Evolutionary conservation across 2,888 invertebrate genomes (phyloP).

Genomic region (Ennomos fuscantarius): DNA sequence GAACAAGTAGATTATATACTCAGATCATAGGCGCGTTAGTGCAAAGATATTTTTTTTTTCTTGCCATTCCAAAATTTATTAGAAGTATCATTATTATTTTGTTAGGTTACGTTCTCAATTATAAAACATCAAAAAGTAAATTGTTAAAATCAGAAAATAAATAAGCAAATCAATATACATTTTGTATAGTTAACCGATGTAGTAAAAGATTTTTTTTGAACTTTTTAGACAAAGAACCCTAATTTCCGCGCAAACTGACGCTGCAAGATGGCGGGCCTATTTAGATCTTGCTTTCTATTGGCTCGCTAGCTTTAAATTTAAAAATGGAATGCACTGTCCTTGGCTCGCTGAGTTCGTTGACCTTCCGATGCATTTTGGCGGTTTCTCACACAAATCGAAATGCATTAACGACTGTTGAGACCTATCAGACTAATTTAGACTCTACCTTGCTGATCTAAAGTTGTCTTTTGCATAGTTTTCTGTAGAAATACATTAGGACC

Average conservation of each 20-base stretch:
- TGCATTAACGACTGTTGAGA: slow-evolving; percentile 51
- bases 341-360: slow-evolving; percentile 79
- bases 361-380: slow-evolving; percentile 84
- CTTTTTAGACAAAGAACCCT: slow-evolving; percentile 37
- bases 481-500: slow-evolving; percentile 47
- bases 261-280: slow-evolving; percentile 81
- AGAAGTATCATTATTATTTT: no score
- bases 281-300: slow-evolving; percentile 83
- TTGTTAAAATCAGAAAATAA: no score
- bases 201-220: background rate
- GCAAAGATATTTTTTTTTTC: no score
- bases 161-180: no score
- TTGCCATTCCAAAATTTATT: no score
- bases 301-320: slow-evolving; percentile 82
- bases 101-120: no score
- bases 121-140: no score
- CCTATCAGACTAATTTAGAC: slow-evolving; percentile 51
- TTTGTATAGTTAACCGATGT: no score
- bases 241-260: slow-evolving; percentile 74
- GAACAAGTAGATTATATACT: no score
- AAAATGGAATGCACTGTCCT: slow-evolving; percentile 85
- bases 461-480: slow-evolving; percentile 47
- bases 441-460: slow-evolving; percentile 51
- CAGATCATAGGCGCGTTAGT: no score
- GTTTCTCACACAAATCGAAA: slow-evolving; percentile 65